These are phyloP conservation scores for Anas bahamensis DNA, from an alignment of 2,797 vertebrate genomes.

Conservation along the genomic window DNA sequence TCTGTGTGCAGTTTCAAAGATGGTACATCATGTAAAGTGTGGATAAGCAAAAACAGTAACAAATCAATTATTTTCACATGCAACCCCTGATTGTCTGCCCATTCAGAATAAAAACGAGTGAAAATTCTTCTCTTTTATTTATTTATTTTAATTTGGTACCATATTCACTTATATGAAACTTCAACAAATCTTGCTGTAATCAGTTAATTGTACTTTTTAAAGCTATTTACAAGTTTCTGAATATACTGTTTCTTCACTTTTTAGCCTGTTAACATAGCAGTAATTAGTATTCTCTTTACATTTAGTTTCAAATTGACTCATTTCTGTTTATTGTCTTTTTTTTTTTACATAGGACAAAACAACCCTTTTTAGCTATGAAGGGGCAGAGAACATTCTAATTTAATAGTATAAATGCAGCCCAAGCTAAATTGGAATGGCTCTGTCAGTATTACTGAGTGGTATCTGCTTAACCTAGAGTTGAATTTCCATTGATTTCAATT, in stretches of 20 bases:
- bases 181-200: background rate
- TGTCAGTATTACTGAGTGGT: background rate
- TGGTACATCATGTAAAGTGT: background rate
- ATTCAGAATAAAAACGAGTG: background rate
- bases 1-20: background rate
- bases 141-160: background rate
- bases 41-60: background rate
- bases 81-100: background rate
- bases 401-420: conserved; percentile 2
- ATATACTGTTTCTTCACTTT: background rate
- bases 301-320: background rate
- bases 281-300: background rate
- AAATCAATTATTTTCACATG: background rate
- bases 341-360: background rate
- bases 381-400: background rate
- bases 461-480: conserved; percentile 21
- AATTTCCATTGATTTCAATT: conserved; percentile 59
- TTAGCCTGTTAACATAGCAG: background rate
- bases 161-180: background rate
- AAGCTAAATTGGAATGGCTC: background rate
- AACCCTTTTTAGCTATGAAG: background rate
- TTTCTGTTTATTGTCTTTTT: background rate
- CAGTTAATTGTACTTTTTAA: background rate
- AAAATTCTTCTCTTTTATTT: background rate
- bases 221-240: background rate